Evolutionary conservation across 2,888 invertebrate species (phyloP).

Genomic region (Siphlonurus alternatus): DNA sequence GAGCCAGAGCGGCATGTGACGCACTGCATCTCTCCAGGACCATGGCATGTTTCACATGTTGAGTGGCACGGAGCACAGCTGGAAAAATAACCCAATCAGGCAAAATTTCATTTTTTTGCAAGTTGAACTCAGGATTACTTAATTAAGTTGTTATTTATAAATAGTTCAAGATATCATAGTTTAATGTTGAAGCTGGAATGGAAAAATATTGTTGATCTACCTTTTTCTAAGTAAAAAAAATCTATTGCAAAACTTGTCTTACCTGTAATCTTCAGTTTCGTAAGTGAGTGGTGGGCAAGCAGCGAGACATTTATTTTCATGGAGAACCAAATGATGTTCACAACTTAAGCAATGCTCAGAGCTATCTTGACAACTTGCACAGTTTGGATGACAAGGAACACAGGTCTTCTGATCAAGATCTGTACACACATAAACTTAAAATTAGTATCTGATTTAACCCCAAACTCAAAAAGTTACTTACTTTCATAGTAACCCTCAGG

Average conservation of each 20-base stretch:
- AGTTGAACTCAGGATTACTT: too few relatives aligned
- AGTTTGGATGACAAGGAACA: constrained; percentile 70
- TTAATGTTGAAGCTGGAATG: too few relatives aligned
- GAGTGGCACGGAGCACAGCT: constrained; percentile 64
- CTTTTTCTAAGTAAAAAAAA: too few relatives aligned
- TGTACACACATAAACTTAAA: constrained; percentile 19
- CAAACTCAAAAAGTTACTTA: constrained; percentile 25
- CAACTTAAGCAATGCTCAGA: constrained; percentile 74
- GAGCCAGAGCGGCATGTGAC: constrained; percentile 59
- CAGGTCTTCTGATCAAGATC: constrained; percentile 58
- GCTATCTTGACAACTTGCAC: constrained; percentile 66
- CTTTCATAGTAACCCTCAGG: constrained; percentile 81
- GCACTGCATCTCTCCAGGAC: constrained; percentile 60
- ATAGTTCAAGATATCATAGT: not conserved
- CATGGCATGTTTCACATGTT: constrained; percentile 65
- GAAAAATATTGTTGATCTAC: too few relatives aligned
- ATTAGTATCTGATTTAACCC: not conserved
- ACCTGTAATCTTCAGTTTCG: constrained; percentile 74
- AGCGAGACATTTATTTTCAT: constrained; percentile 64
- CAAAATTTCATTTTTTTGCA: too few relatives aligned
- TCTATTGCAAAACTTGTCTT: too few relatives aligned
- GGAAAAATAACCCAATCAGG: constrained; percentile 11
- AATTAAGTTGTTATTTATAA: too few relatives aligned
- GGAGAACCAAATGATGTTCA: constrained; percentile 71
- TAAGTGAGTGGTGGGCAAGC: constrained; percentile 66